Evolutionary conservation across 64 coral and sea anemone genomes (phyloP).

Genomic region (Exaiptasia diaphana): DNA sequence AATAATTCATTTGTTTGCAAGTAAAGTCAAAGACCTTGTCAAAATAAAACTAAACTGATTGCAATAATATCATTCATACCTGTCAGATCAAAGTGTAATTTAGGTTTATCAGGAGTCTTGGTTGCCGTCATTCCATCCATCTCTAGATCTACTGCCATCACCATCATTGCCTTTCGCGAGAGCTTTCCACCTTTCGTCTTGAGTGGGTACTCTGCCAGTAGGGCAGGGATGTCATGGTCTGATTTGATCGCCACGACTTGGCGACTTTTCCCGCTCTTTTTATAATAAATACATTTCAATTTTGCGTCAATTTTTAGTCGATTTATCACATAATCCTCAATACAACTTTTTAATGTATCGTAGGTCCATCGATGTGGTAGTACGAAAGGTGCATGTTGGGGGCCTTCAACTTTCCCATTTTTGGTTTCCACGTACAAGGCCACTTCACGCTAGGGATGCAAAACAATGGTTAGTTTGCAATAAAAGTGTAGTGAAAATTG

Average conservation of each 20-base stretch:
- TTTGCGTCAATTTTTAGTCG: not conserved
- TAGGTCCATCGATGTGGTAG: not conserved
- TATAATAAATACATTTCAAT: not conserved
- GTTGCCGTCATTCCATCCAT: not conserved
- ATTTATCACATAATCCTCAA: not conserved
- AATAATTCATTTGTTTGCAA: not conserved
- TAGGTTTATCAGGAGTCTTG: not conserved
- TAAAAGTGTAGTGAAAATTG: not conserved
- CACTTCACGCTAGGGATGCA: not conserved
- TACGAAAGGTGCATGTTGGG: not conserved
- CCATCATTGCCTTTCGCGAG: not conserved
- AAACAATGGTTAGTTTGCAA: not conserved
- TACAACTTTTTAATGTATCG: not conserved
- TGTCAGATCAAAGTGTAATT: slow-evolving; percentile 3
- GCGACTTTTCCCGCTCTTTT: slow-evolving; percentile 18
- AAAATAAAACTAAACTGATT: not conserved
- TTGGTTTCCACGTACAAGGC: not conserved
- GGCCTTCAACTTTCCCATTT: not conserved
- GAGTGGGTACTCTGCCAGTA: slow-evolving; percentile 7
- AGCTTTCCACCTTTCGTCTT: not conserved
- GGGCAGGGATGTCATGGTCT: slow-evolving; percentile 26
- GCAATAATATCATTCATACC: not conserved
- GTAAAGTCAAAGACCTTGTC: not conserved
- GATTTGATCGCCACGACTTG: slow-evolving; percentile 1
- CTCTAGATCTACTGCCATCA: slow-evolving; percentile 15